Evolutionary conservation across 1,140 invertebrate species (phyloP), one percentile per base, ranked within the genome.

Genomic region (Rhagoletis pomonella): DNA sequence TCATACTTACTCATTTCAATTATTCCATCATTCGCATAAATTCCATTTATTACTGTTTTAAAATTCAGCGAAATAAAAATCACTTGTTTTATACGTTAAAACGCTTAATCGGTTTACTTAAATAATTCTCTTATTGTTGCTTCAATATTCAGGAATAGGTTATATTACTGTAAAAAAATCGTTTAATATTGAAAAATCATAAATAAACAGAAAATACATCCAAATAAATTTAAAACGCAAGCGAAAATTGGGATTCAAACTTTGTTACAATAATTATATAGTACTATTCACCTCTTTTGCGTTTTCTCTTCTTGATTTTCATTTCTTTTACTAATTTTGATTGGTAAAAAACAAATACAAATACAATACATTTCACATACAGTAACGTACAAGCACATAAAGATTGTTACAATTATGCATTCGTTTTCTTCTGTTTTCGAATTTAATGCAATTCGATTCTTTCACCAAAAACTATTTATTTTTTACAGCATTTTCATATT

Each of bases 381-480:
- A 73, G 67, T 17, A 73, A 73, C 67, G 67, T 73, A 73, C 67
- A 73, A 73, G 67, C 67, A 73, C 67, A 73, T 73, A 73, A 73
- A 73, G 67, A 73, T 14, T 73, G 42, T 73, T 73, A 73, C 67
- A 73, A 42, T 73, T 44, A 73, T 73, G 67, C 67, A 17, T 44
- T 73, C 39, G 67, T n/a, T 44, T 73, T 47, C 39, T 73, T 44
- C 39, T 73, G 67, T n/a, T 44, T 47, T 47, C 44, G 12, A 17
- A 44, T 73, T 73, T 39, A 67, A 73, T 67, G 29, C 29, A 17
- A 44, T 73, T 73, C 10, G 39, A 73, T 55, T 55, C 2, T 55
- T 39, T 29, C n/a, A 44, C 42, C 12, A n/a, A 73, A 47, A 10
- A 39, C 9, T 29, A 1, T 47, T 17, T 10, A 3, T 73, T 73